Percentiles rank a stretch among this genome's conserved stretches.
Evolutionary conservation across 2,797 vertebrate species (phyloP).

Genomic region (Cirrhinus molitorella): DNA sequence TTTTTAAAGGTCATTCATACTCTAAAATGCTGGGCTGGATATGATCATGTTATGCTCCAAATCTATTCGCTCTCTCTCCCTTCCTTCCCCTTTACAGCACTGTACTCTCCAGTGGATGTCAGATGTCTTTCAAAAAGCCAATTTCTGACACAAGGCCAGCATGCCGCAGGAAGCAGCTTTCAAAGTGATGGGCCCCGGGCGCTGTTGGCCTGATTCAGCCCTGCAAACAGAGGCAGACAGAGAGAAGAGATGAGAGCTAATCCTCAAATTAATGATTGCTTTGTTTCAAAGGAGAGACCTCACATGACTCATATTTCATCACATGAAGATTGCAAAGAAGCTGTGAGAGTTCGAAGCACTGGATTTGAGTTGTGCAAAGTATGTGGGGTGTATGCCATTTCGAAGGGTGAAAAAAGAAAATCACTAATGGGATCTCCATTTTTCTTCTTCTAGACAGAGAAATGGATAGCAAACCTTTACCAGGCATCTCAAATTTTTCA

Average conservation of each 20-base stretch:
- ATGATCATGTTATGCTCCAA: constrained; percentile 34
- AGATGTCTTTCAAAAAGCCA: constrained; percentile 42
- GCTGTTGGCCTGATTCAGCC: constrained; percentile 19
- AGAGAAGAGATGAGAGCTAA: constrained; percentile 15
- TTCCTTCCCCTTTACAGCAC: not conserved
- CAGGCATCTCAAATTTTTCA: not conserved
- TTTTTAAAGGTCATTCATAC: constrained; percentile 28
- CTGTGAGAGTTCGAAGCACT: not conserved
- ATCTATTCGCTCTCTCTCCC: not conserved
- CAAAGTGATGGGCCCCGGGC: constrained; percentile 31
- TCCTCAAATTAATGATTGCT: constrained; percentile 29
- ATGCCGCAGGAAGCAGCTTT: constrained; percentile 42
- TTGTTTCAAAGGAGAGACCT: constrained; percentile 33
- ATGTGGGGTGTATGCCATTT: not conserved
- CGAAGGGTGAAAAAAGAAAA: not conserved
- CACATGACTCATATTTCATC: constrained; percentile 10
- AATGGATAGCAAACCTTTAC: not conserved
- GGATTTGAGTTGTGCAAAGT: not conserved
- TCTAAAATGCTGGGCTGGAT: constrained; percentile 26
- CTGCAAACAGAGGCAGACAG: not conserved
- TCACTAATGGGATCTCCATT: not conserved
- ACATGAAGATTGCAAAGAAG: not conserved
- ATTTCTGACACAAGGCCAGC: constrained; percentile 43
- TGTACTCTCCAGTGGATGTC: constrained; percentile 41
- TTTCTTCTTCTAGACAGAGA: not conserved